These are phyloP conservation scores for Patella depressa DNA, from an alignment of 2,888 invertebrate genomes.

Conservation along the genomic window DNA sequence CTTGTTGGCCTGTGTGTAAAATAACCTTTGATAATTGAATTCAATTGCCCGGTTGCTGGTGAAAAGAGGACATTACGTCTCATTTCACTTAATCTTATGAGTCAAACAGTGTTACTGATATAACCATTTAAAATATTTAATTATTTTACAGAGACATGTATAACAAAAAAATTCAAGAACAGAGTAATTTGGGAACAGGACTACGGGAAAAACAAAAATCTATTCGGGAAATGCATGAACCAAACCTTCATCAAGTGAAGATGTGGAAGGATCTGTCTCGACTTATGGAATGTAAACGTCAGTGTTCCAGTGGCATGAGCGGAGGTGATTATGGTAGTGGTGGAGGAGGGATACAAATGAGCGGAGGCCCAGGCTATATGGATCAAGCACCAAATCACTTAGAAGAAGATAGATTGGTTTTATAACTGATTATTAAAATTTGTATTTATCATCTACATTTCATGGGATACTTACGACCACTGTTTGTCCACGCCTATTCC, in stretches of 20 bases:
- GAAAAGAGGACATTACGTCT: too few relatives aligned
- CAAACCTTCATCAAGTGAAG: slow-evolving; percentile 74
- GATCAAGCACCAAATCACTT: slow-evolving; percentile 55
- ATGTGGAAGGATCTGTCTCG: slow-evolving; percentile 75
- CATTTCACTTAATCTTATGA: too few relatives aligned
- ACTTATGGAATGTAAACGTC: slow-evolving; percentile 70
- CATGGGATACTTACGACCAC: too few relatives aligned
- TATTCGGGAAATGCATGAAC: slow-evolving; percentile 73
- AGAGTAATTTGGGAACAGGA: slow-evolving; percentile 74
- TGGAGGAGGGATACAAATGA: slow-evolving; percentile 33
- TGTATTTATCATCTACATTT: too few relatives aligned
- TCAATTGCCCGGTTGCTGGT: too few relatives aligned
- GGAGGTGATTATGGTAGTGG: slow-evolving; percentile 33
- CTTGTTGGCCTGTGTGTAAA: too few relatives aligned
- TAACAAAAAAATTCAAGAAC: slow-evolving; percentile 77
- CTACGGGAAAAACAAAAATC: slow-evolving; percentile 72
- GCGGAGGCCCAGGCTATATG: slow-evolving; percentile 45
- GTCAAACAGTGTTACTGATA: too few relatives aligned
- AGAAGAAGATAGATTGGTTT: slow-evolving; percentile 61
- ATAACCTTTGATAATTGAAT: too few relatives aligned
- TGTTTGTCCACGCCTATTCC: too few relatives aligned
- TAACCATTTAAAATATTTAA: too few relatives aligned
- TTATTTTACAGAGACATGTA: slow-evolving; percentile 77
- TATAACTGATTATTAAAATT: slow-evolving; percentile 36
- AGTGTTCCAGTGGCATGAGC: background rate